These are phyloP conservation scores for Tetropium fuscum DNA, from an alignment of 2,888 invertebrate genomes.

Conservation along the genomic window DNA sequence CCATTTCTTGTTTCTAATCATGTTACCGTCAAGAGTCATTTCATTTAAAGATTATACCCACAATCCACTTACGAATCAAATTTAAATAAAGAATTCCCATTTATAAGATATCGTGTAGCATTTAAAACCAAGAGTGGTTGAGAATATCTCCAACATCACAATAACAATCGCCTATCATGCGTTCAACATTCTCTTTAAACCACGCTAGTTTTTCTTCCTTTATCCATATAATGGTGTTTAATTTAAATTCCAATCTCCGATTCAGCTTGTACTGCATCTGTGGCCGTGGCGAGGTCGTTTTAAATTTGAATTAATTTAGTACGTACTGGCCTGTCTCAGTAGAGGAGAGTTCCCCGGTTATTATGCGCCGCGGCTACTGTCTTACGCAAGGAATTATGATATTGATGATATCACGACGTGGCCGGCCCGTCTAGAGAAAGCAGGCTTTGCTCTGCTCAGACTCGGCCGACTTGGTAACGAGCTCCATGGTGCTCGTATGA, in stretches of 20 bases:
- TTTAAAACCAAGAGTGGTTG: neutral
- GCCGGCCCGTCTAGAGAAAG: conserved; percentile 43
- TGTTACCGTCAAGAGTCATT: no score
- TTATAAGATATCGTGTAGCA: no score
- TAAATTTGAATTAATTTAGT: conserved; percentile 39
- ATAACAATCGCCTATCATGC: conserved; percentile 25
- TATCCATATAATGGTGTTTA: conserved; percentile 44
- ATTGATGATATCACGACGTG: conserved; percentile 62
- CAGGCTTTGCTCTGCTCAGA: conserved; percentile 27
- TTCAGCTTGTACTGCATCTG: conserved; percentile 39
- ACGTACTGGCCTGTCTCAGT: conserved; percentile 21
- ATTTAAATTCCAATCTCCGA: conserved; percentile 45
- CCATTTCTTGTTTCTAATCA: no score
- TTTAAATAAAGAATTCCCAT: no score
- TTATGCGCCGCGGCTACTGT: conserved; percentile 58
- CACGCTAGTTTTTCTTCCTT: conserved; percentile 36
- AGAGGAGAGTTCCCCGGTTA: conserved; percentile 43
- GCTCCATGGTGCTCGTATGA: conserved; percentile 29
- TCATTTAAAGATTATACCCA: no score
- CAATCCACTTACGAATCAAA: no score
- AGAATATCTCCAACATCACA: conserved; percentile 1
- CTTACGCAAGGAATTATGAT: conserved; percentile 64
- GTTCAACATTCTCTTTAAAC: conserved; percentile 33
- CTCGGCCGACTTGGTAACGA: conserved; percentile 35
- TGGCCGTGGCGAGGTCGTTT: conserved; percentile 41